Base-by-base conservation (phyloP, 2,797 vertebrate species). In the Acanthurus lineatus region DNA sequence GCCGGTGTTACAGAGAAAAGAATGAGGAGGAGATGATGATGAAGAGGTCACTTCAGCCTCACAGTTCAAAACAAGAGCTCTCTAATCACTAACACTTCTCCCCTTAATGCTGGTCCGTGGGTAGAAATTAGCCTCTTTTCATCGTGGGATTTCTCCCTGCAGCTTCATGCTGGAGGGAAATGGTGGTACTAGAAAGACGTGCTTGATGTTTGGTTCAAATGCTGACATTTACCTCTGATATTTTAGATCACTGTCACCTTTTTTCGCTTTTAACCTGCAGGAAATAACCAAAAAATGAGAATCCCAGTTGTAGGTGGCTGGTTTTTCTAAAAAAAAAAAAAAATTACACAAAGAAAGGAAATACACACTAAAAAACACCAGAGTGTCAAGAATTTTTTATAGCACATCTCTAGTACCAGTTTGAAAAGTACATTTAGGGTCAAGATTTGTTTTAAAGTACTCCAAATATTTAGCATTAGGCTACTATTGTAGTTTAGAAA, bases 11-110 rank as follows among this genome's bases (percentile, higher is more conserved):
- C 10, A 63, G 10, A 72, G 45, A 66, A 52, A 53, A 68, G n/a
- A 20, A 57, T 16, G 8, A 22, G 15, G 51, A 69, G 62, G 49
- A 62, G 42, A 16, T 45, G 69, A 68, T 28, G 68, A 85, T 44
- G 76, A 75, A 83, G 77, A 84, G 81, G 74, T 82, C 57, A 73
- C 74, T 76, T 78, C n/a, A 59, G 25, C 42, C 62, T 56, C 59
- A 11, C 48, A 67, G 66, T 35, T 53, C 56, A 25, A 67, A 80
- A 79, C 53, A 79, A 79, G 76, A 80, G 73, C 67, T 69, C 60
- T 63, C 45, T 73, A 69, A 87, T 77, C 57, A 75, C 54, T 0
- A 20, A 64, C 49, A 19, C 16, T 7, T 57, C 54, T 58, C n/a
- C 54, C 25, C 51, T 67, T 67, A 19, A 47, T 77, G 67, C 32